These are phyloP conservation scores for Sebastiscus albofasciatus DNA, from an alignment of 2,797 vertebrate species.

Conservation along the genomic window DNA sequence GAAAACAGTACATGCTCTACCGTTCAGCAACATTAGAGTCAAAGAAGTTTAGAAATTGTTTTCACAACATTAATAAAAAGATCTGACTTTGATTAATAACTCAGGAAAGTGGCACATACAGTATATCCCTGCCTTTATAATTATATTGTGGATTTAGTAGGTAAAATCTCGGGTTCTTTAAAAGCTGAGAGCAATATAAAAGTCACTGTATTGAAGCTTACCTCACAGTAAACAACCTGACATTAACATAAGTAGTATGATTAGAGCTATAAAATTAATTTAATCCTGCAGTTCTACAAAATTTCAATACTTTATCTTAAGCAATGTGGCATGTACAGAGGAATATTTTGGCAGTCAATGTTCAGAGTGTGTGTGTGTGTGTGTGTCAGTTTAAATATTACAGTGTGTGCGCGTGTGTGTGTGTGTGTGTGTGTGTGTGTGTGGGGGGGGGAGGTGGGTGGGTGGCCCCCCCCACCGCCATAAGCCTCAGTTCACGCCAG, in stretches of 20 bases:
- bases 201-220: not conserved
- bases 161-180: not conserved
- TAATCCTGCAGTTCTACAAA: not conserved
- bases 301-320: not conserved
- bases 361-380: not conserved
- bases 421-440: not conserved
- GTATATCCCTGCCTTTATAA: slow-evolving; percentile 1
- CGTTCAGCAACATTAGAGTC: not conserved
- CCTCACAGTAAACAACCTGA: slow-evolving; percentile 31
- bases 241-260: slow-evolving; percentile 1
- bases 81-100: not conserved
- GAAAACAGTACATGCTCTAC: slow-evolving; percentile 4
- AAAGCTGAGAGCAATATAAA: slow-evolving; percentile 36
- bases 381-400: not conserved
- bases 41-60: slow-evolving; percentile 14
- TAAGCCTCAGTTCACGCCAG: not conserved
- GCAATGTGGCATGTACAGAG: not conserved
- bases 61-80: slow-evolving; percentile 31
- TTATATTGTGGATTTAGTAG: not conserved
- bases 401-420: not conserved
- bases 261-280: slow-evolving; percentile 30
- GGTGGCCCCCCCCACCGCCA: no score
- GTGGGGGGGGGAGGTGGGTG: no score
- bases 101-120: slow-evolving; percentile 11
- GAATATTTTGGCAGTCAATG: slow-evolving; percentile 14